A percentile compares a stretch with the other conserved stretches of the same genome.
Evolutionary conservation across 2,888 invertebrate genomes (phyloP).

Genomic region (Bugulina stolonifera): DNA sequence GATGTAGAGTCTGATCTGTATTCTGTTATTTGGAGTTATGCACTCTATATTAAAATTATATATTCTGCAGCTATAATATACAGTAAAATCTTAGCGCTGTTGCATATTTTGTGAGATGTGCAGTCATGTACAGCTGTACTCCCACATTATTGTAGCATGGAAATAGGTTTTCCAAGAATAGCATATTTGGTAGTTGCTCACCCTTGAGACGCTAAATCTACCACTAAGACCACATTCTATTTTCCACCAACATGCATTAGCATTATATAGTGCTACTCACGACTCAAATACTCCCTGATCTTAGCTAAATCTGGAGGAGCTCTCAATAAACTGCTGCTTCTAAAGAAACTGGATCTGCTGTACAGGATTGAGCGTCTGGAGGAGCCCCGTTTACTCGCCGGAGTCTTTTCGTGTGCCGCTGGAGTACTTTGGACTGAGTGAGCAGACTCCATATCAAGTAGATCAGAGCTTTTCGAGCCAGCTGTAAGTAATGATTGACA

Average conservation of each 20-base stretch:
- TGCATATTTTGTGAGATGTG: no score
- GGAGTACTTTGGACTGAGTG: not conserved
- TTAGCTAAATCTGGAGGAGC: not conserved
- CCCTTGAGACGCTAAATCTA: no score
- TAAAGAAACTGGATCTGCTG: not conserved
- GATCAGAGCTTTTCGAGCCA: not conserved
- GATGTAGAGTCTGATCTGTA: not conserved
- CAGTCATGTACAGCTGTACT: no score
- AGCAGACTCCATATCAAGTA: not conserved
- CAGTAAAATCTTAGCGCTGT: no score
- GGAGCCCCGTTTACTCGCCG: not conserved
- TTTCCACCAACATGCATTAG: no score
- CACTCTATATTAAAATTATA: not conserved
- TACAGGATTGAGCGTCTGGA: not conserved
- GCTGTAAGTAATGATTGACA: no score
- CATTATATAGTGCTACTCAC: no score
- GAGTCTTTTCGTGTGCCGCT: not conserved
- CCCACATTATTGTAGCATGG: no score
- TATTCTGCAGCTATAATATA: no score
- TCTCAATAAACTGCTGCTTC: not conserved
- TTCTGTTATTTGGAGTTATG: not conserved
- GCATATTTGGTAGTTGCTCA: no score
- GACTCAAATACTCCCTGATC: not conserved
- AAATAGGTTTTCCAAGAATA: no score
- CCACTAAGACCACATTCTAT: no score